Evolutionary conservation across 2,113 vertebrate species (phyloP).

Genomic region (Craseonycteris thonglongyai): DNA sequence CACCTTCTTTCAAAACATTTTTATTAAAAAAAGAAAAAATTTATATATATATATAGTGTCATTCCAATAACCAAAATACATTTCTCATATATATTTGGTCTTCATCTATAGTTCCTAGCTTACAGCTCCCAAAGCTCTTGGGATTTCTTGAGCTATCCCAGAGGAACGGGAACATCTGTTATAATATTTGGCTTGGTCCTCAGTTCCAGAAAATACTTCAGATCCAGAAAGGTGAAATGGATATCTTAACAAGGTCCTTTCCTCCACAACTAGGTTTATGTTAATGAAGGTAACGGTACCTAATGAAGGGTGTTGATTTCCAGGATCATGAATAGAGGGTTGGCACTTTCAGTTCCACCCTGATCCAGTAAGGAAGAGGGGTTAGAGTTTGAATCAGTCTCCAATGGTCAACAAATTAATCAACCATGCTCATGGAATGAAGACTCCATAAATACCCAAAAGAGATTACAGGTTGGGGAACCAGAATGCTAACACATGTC

Average conservation of each 20-base stretch:
- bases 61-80: background rate
- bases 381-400: background rate
- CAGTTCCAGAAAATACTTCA: background rate
- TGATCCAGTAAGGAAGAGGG: background rate
- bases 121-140: background rate
- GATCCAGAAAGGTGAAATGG: background rate
- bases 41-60: background rate
- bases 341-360: background rate
- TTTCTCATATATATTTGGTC: background rate
- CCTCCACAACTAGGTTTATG: background rate
- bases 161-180: background rate
- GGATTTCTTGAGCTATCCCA: background rate
- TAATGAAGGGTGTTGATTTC: background rate
- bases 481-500: background rate
- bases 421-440: background rate
- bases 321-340: background rate
- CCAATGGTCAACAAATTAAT: background rate
- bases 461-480: background rate
- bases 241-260: background rate
- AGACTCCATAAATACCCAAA: background rate
- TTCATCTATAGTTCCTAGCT: background rate
- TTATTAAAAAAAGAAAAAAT: too few species aligned
- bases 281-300: background rate
- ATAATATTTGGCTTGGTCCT: background rate
- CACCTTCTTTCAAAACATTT: too few species aligned